A percentile compares a stretch with the other conserved stretches of the same genome.
These are phyloP conservation scores for Mastomys natalensis DNA, from an alignment of 2,113 vertebrate genomes.

Conservation along the genomic window DNA sequence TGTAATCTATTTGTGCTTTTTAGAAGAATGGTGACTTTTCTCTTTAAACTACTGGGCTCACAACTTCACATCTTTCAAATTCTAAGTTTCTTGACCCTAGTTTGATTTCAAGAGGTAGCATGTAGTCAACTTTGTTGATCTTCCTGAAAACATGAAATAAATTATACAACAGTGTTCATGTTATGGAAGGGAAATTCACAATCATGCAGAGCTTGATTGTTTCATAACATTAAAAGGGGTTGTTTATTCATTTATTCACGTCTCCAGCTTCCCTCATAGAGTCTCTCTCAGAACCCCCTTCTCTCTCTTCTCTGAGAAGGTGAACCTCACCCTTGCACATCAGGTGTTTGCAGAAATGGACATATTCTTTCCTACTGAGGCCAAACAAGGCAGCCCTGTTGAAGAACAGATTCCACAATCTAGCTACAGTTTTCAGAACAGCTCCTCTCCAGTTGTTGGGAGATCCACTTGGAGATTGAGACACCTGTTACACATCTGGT, in stretches of 20 bases:
- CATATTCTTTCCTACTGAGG: no score
- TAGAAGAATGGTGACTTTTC: neutral
- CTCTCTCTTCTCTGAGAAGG: no score
- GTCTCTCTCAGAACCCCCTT: no score
- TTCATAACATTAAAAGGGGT: neutral
- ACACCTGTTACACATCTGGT: accelerated
- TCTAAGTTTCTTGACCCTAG: neutral
- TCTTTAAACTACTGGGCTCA: neutral
- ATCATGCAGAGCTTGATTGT: neutral
- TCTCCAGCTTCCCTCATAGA: no score
- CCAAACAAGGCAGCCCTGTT: no score
- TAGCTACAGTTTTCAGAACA: no score
- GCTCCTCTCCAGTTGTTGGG: no score
- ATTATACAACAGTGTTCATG: neutral
- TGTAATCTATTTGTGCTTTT: neutral
- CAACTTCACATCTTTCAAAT: neutral
- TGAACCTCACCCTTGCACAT: no score
- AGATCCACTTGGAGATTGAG: no score
- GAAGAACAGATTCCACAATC: no score
- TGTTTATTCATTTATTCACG: no score
- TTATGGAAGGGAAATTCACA: neutral
- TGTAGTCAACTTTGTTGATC: neutral
- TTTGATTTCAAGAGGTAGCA: neutral
- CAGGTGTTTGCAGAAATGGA: no score
- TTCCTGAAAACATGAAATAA: neutral